Conservation (phyloP, 2,888 invertebrate genomes). For the Tetheella fluctuosa region DNA sequence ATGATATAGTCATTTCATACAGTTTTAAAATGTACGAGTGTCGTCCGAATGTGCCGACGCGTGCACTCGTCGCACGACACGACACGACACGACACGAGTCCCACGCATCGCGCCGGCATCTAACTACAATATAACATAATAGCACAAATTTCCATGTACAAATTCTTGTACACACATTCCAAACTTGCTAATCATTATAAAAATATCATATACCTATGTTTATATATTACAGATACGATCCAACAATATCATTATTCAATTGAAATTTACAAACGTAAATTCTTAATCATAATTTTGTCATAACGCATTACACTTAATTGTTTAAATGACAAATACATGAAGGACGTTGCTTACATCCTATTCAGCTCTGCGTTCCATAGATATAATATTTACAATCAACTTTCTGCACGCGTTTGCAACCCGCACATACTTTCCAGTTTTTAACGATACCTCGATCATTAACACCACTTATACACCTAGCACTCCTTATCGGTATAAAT, state of each 20-base stretch:
- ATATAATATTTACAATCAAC: conserved; percentile 53
- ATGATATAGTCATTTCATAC: conserved; percentile 53
- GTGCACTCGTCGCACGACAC: conserved; percentile 34
- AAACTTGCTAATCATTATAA: conserved; percentile 68
- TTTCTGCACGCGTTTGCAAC: conserved; percentile 53
- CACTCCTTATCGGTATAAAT: conserved; percentile 15
- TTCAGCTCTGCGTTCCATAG: conserved; percentile 25
- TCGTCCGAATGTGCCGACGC: neutral
- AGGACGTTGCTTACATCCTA: conserved; percentile 17
- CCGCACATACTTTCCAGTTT: conserved; percentile 40
- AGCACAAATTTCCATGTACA: conserved; percentile 55
- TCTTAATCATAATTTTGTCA: conserved; percentile 59
- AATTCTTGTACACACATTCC: conserved; percentile 47
- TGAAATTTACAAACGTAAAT: conserved; percentile 77
- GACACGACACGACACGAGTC: conserved; percentile 18
- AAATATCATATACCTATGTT: conserved; percentile 69
- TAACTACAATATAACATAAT: conserved; percentile 30
- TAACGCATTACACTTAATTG: conserved; percentile 49
- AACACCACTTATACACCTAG: conserved; percentile 14
- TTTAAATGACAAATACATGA: conserved; percentile 44
- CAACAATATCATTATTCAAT: conserved; percentile 80
- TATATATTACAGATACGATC: conserved; percentile 78
- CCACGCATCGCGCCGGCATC: neutral
- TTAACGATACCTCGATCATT: conserved; percentile 37
- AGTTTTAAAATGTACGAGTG: neutral